Evolutionary conservation across 2,888 invertebrate species (phyloP), one percentile per base, ranked within the genome.

Genomic region (Polymixis lichenea): DNA sequence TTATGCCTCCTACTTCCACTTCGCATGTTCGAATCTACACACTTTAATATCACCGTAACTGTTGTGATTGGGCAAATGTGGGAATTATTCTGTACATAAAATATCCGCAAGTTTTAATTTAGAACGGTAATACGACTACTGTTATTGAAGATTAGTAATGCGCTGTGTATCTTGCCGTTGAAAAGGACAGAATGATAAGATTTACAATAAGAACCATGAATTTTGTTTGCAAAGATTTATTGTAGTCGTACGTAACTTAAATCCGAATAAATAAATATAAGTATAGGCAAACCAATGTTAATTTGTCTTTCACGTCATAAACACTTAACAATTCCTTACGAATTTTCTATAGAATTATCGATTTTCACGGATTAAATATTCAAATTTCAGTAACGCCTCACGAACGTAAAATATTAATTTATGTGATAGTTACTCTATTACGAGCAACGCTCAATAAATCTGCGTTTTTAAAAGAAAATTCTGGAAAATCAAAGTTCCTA

Each of bases 1-100:
- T 77, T 85, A 56, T 25, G 66, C 76, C 71, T 71, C 60, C 72
- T 67, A 75, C 82, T 60, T 61, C 83, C 75, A 70, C 82, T 79
- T 90, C 87, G 91, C 92, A 91, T 91, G 92, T 86, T 88, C 72
- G 68, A 75, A 77, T 84, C 84, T 87, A 89, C 88, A 90, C 85
- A 89, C 78, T 86, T 90, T 89, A 89, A 81, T 90, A 90, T 89
- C 88, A 89, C 84, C 84, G 84, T 83, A 88, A 89, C 87, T 86
- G 86, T 91, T 90, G 85, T 86, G 87, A 80, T 82, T 85, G 80
- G 72, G 78, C 9, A 60, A 77, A 73, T 74, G 73, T 77, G 74
- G 65, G 74, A 80, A 79, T 76, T 58, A 71, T 72, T 80, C 19
- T 75, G 7, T 65, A 61, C 25, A 38, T 25, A 43, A 78, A 75